These are phyloP conservation scores for Platichthys flesus DNA, from an alignment of 2,113 vertebrate genomes.

Conservation along the genomic window DNA sequence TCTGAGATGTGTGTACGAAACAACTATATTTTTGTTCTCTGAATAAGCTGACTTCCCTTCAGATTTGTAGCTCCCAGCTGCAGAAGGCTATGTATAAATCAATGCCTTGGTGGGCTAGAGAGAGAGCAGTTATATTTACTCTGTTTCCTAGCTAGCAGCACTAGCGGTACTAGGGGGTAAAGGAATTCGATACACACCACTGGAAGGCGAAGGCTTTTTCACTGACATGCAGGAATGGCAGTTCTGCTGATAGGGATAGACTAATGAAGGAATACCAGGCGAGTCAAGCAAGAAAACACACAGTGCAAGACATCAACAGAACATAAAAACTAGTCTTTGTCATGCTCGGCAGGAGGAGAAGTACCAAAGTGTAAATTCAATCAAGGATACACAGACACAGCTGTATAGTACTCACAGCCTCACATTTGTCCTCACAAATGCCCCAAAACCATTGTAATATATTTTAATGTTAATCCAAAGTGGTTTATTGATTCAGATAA, in stretches of 20 bases:
- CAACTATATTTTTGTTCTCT: conserved; percentile 77
- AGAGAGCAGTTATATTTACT: conserved; percentile 79
- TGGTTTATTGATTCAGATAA: conserved; percentile 63
- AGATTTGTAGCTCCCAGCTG: conserved; percentile 80
- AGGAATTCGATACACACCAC: conserved; percentile 77
- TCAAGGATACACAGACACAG: background rate
- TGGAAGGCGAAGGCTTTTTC: conserved; percentile 69
- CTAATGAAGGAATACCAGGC: conserved; percentile 68
- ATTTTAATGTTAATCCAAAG: conserved; percentile 51
- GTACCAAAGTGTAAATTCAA: conserved; percentile 17
- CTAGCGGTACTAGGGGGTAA: conserved; percentile 64
- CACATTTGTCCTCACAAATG: conserved; percentile 18
- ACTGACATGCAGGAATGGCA: conserved; percentile 59
- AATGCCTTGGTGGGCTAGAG: conserved; percentile 78
- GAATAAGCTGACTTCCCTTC: conserved; percentile 78
- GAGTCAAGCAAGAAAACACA: conserved; percentile 58
- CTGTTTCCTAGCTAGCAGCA: conserved; percentile 78
- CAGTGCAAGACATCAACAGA: conserved; percentile 60
- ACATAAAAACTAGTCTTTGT: conserved; percentile 50
- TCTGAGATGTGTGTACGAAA: conserved; percentile 70
- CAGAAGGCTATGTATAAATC: conserved; percentile 78
- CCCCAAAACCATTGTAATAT: conserved; percentile 26
- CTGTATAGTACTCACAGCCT: background rate
- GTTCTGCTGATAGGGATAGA: conserved; percentile 65
- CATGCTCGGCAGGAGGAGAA: conserved; percentile 36